These are phyloP conservation scores for Strigamia transsilvanica DNA, from an alignment of 2,888 invertebrate species.

Conservation along the genomic window DNA sequence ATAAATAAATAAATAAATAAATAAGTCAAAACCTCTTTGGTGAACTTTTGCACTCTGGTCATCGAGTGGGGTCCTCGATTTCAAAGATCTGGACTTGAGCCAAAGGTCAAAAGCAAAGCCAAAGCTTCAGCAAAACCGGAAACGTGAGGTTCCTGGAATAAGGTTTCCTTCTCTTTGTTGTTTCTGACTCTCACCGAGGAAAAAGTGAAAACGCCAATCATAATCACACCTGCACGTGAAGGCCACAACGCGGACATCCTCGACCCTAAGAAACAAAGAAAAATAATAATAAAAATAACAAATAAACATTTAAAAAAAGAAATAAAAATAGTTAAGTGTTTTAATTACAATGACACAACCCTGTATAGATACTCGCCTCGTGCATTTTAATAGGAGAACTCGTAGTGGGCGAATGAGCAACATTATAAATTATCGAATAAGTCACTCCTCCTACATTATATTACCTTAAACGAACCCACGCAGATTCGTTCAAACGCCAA, in stretches of 20 bases:
- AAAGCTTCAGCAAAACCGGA: neutral
- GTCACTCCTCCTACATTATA: neutral
- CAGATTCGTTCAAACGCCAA: too few relatives aligned
- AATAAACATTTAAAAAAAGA: neutral
- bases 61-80: neutral
- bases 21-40: neutral
- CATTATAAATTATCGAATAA: neutral
- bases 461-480: neutral
- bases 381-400: too few relatives aligned
- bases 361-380: too few relatives aligned
- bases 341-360: neutral
- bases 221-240: constrained; percentile 23
- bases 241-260: constrained; percentile 32
- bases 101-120: neutral
- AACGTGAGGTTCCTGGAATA: constrained; percentile 24
- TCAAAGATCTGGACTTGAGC: neutral
- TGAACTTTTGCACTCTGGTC: neutral
- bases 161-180: constrained; percentile 31
- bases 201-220: constrained; percentile 3
- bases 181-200: neutral
- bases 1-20: neutral
- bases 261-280: constrained; percentile 20
- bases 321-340: neutral
- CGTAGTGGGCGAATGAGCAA: neutral
- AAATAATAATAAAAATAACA: neutral